These are phyloP conservation scores for Heliangelus exortis DNA, from an alignment of 2,797 vertebrate species.

Conservation along the genomic window DNA sequence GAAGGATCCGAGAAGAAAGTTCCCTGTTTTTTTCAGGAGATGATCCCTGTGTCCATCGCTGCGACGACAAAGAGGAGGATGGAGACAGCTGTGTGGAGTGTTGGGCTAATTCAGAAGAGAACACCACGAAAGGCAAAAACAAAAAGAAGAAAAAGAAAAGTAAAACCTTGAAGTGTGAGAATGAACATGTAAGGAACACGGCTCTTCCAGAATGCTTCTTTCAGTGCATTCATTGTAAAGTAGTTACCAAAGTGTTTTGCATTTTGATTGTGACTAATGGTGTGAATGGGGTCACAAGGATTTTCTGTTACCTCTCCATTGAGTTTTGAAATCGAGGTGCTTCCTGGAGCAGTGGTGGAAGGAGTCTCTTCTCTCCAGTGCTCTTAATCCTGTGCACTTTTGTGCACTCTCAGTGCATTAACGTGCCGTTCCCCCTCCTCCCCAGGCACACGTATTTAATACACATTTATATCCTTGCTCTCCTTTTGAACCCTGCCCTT, in stretches of 20 bases:
- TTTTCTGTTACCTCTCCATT: neutral
- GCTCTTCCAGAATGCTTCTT: neutral
- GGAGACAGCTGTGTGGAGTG: constrained; percentile 91
- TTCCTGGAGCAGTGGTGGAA: neutral
- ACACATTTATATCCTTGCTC: accelerated
- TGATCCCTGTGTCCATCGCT: constrained; percentile 83
- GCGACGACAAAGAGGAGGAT: constrained; percentile 91
- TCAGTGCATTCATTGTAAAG: neutral
- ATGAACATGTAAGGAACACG: constrained; percentile 81
- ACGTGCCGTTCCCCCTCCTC: neutral
- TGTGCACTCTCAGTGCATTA: neutral
- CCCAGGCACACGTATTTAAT: accelerated
- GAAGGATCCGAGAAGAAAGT: neutral
- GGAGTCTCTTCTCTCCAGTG: neutral
- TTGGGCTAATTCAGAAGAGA: constrained; percentile 89
- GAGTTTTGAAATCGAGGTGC: neutral
- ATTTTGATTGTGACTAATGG: accelerated
- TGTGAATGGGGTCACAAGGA: neutral
- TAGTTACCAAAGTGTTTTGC: neutral
- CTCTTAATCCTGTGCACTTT: neutral
- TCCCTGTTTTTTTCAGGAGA: constrained; percentile 79
- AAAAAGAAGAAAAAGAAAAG: constrained; percentile 97
- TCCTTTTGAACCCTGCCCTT: neutral
- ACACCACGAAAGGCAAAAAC: constrained; percentile 87
- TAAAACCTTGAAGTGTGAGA: constrained; percentile 83